These are phyloP conservation scores for Pterocles burchelli DNA, from an alignment of 2,113 vertebrate species.

Conservation along the genomic window DNA sequence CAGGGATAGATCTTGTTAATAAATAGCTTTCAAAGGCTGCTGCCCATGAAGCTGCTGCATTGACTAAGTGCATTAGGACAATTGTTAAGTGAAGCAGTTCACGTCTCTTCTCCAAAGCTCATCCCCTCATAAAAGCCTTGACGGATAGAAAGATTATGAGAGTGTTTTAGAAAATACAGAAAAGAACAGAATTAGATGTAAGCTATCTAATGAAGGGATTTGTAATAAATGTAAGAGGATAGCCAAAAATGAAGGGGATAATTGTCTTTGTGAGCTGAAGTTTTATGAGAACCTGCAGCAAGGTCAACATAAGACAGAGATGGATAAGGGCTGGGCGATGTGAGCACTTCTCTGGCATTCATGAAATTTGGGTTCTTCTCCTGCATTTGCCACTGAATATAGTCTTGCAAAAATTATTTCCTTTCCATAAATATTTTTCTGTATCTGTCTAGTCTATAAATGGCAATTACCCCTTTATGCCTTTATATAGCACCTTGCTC, in stretches of 20 bases:
- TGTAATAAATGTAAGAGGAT: neutral
- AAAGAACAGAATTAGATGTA: neutral
- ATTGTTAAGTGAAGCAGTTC: neutral
- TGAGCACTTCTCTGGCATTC: neutral
- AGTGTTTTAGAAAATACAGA: neutral
- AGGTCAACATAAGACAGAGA: neutral
- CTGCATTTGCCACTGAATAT: neutral
- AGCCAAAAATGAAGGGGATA: neutral
- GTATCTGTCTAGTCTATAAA: neutral
- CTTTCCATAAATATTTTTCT: neutral
- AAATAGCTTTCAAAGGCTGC: neutral
- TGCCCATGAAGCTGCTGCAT: neutral
- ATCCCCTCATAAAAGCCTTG: neutral
- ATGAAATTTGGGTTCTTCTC: neutral
- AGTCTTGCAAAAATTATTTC: neutral
- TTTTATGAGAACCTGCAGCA: neutral
- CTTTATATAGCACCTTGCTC: neutral
- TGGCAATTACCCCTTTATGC: fast-evolving
- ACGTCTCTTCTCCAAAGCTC: neutral
- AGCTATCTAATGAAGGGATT: neutral
- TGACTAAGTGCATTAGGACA: neutral
- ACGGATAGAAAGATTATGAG: neutral
- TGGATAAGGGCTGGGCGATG: neutral
- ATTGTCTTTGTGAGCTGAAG: neutral
- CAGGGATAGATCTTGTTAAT: neutral